Evolutionary conservation across 2,888 invertebrate species (phyloP).

Genomic region (Hydraecia micacea): DNA sequence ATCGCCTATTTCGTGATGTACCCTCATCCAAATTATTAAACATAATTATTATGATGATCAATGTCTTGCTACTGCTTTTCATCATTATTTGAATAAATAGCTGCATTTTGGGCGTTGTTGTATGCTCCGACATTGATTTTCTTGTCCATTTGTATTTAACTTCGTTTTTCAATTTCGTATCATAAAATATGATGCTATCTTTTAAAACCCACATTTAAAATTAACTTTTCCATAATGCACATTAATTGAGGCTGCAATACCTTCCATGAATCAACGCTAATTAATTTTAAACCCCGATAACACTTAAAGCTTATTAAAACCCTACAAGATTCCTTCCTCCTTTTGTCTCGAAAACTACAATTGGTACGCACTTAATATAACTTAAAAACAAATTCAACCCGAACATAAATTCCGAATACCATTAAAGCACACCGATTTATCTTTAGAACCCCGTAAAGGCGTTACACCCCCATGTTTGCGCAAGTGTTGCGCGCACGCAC

Average conservation of each 20-base stretch:
- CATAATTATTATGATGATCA: not conserved
- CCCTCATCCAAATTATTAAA: not conserved
- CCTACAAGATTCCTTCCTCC: slow-evolving; percentile 44
- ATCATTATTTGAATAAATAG: not conserved
- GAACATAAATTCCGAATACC: slow-evolving; percentile 87
- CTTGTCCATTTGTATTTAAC: not conserved
- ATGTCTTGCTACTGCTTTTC: not conserved
- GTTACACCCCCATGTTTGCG: slow-evolving; percentile 84
- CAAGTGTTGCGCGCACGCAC: slow-evolving; percentile 79
- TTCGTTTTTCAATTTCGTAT: not conserved
- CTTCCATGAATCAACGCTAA: slow-evolving; percentile 34
- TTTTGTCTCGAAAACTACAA: slow-evolving; percentile 65
- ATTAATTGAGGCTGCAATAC: slow-evolving; percentile 7
- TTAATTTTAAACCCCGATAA: slow-evolving; percentile 50
- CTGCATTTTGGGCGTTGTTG: not conserved
- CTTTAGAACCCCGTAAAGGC: slow-evolving; percentile 69
- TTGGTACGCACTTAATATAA: slow-evolving; percentile 73
- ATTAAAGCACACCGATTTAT: slow-evolving; percentile 86
- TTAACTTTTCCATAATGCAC: slow-evolving; percentile 19
- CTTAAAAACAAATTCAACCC: slow-evolving; percentile 81
- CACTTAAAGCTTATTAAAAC: slow-evolving; percentile 54
- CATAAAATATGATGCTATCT: slow-evolving; percentile 7
- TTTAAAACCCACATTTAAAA: slow-evolving; percentile 9
- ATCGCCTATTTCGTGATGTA: not conserved
- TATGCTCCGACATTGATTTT: not conserved